These are phyloP conservation scores for Drosophila atroscutellata DNA, from an alignment of 2,888 invertebrate genomes.

Conservation along the genomic window DNA sequence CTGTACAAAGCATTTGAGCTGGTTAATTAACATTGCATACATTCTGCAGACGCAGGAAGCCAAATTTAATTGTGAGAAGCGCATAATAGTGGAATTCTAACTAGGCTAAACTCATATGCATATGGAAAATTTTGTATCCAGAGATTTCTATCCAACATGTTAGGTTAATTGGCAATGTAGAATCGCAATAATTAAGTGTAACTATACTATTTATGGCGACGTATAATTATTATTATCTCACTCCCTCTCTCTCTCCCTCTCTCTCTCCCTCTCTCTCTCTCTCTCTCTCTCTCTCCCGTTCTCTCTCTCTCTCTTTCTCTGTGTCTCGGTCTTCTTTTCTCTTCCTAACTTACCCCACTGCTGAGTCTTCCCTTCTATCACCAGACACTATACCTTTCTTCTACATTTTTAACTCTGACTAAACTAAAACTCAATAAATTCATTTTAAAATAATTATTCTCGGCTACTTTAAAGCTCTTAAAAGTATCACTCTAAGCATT, in stretches of 20 bases:
- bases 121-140: not conserved
- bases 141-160: not conserved
- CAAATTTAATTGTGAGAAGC: slow-evolving; percentile 17
- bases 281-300: not conserved
- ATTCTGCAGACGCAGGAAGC: slow-evolving; percentile 5
- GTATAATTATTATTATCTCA: no score
- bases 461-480: slow-evolving; percentile 1
- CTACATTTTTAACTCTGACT: not conserved
- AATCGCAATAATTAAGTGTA: not conserved
- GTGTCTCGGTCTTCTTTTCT: no score
- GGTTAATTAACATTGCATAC: slow-evolving; percentile 47
- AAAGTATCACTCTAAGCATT: slow-evolving; percentile 7
- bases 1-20: slow-evolving; percentile 24
- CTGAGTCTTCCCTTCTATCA: not conserved
- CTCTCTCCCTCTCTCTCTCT: not conserved
- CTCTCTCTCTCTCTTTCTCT: not conserved
- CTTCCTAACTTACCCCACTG: not conserved
- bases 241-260: not conserved
- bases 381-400: not conserved
- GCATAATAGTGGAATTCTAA: slow-evolving; percentile 11
- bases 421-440: not conserved
- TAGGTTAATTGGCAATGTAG: not conserved
- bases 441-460: not conserved
- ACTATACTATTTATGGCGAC: not conserved
- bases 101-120: not conserved